These are phyloP conservation scores for Cliona cf. orientalis DNA, from an alignment of 37 sponge, comb jelly and placozoan genomes.

Conservation along the genomic window DNA sequence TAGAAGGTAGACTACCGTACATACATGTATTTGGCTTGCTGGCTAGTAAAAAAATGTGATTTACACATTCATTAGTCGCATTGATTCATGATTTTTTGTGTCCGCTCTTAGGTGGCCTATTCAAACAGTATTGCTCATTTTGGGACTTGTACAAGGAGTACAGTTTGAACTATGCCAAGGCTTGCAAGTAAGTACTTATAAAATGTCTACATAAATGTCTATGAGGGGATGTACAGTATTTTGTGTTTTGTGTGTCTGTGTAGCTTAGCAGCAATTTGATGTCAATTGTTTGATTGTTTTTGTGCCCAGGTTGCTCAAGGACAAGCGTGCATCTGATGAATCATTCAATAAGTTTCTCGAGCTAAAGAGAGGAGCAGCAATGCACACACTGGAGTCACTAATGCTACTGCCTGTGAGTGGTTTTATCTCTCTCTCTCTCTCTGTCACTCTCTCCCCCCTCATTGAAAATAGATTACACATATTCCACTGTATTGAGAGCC, in stretches of 20 bases:
- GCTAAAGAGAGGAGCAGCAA: constrained; percentile 65
- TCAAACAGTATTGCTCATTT: constrained; percentile 63
- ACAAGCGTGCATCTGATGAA: constrained; percentile 42
- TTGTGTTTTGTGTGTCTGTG: background rate
- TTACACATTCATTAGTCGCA: background rate
- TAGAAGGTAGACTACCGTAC: no score
- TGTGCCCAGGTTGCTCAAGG: constrained; percentile 49
- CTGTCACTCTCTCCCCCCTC: background rate
- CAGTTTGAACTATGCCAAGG: constrained; percentile 47
- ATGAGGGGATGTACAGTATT: background rate
- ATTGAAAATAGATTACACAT: no score
- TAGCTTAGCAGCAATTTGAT: background rate
- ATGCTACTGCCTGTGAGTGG: constrained; percentile 64
- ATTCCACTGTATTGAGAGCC: no score
- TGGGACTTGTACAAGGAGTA: constrained; percentile 70
- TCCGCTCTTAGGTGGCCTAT: constrained; percentile 46
- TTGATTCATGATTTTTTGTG: background rate
- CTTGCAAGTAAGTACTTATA: constrained; percentile 50
- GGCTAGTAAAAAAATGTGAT: background rate
- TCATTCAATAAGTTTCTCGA: constrained; percentile 57
- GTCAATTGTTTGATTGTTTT: background rate
- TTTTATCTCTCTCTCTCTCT: background rate
- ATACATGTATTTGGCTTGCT: no score
- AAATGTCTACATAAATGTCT: background rate
- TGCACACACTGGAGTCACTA: constrained; percentile 83